Percentiles rank a stretch among this genome's conserved stretches.
phyloP scores from a whole-genome alignment of 2,888 invertebrate species.

The Elegia similella region DNA sequence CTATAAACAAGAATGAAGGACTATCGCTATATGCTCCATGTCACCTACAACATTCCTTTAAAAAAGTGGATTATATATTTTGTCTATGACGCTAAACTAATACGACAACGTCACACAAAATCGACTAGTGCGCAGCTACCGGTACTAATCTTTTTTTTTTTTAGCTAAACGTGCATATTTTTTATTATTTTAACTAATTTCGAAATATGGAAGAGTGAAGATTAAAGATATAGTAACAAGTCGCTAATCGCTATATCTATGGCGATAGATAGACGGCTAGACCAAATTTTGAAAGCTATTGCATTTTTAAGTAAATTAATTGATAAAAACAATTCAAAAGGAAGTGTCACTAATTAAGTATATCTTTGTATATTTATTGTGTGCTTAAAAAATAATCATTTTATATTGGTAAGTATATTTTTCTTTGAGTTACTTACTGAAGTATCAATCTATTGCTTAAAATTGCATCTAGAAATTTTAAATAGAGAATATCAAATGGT shows the following conservation, averaged over 20 bases:
- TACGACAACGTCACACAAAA: conserved; percentile 61
- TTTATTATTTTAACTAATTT: conserved; percentile 53
- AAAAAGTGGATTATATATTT: conserved; percentile 38
- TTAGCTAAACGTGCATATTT: conserved; percentile 71
- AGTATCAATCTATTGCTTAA: not conserved
- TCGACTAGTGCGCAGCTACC: conserved; percentile 60
- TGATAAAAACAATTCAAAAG: conserved; percentile 23
- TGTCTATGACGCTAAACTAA: conserved; percentile 48
- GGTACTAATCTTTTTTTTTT: conserved; percentile 50
- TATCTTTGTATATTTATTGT: conserved; percentile 43
- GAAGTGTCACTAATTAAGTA: conserved; percentile 15
- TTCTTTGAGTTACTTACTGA: not conserved
- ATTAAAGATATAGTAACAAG: conserved; percentile 55
- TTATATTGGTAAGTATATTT: conserved; percentile 10
- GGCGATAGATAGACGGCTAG: conserved; percentile 43
- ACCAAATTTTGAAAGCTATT: conserved; percentile 24
- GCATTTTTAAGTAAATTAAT: conserved; percentile 22
- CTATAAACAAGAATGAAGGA: conserved; percentile 38
- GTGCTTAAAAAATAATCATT: conserved; percentile 36
- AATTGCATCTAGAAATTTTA: not conserved
- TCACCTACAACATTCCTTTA: conserved; percentile 71
- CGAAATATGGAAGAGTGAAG: conserved; percentile 81
- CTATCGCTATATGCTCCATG: conserved; percentile 57
- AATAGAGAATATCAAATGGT: too few relatives aligned
- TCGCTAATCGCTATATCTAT: conserved; percentile 57